A percentile compares a stretch with the other conserved stretches of the same genome.
phyloP scores from a whole-genome alignment of 92 coral and sea anemone species.

The Zoanthus sansibaricus region DNA sequence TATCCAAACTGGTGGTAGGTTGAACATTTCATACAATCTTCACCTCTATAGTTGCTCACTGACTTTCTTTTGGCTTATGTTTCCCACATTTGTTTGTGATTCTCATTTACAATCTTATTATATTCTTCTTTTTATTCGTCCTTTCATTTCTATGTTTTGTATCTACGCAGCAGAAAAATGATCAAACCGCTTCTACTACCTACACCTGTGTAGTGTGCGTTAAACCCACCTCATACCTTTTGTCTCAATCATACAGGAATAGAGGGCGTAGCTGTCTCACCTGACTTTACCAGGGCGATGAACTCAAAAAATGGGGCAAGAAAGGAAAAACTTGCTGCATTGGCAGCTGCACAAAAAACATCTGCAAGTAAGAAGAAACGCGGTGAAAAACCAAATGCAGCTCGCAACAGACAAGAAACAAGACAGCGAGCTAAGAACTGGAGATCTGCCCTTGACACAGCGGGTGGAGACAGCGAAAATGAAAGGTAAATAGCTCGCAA shows the following conservation, averaged over 20 bases:
- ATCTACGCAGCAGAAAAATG: too few relatives aligned
- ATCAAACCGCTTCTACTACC: too few relatives aligned
- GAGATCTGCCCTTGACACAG: slow-evolving; percentile 50
- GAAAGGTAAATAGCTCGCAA: background rate
- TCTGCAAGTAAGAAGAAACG: slow-evolving; percentile 73
- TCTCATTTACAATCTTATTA: too few relatives aligned
- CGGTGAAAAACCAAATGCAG: slow-evolving; percentile 48
- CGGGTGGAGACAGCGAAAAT: slow-evolving; percentile 24
- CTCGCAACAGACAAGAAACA: slow-evolving; percentile 17
- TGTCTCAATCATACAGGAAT: background rate
- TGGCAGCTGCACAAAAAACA: slow-evolving; percentile 87
- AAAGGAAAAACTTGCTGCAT: slow-evolving; percentile 80
- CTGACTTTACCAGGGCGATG: slow-evolving; percentile 29
- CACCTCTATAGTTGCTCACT: too few relatives aligned
- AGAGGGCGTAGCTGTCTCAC: slow-evolving; percentile 9
- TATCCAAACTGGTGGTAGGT: too few relatives aligned
- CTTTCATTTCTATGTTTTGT: too few relatives aligned
- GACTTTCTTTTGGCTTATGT: too few relatives aligned
- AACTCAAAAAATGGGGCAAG: slow-evolving; percentile 69
- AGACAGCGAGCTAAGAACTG: slow-evolving; percentile 57
- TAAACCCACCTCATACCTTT: background rate
- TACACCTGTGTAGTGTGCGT: too few relatives aligned
- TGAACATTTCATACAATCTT: too few relatives aligned
- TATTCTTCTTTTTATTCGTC: too few relatives aligned
- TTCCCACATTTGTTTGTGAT: too few relatives aligned